Percentiles rank a stretch among this genome's conserved stretches.
These are phyloP conservation scores for Litoditis marina DNA, from an alignment of 2,888 invertebrate species.

Conservation along the genomic window DNA sequence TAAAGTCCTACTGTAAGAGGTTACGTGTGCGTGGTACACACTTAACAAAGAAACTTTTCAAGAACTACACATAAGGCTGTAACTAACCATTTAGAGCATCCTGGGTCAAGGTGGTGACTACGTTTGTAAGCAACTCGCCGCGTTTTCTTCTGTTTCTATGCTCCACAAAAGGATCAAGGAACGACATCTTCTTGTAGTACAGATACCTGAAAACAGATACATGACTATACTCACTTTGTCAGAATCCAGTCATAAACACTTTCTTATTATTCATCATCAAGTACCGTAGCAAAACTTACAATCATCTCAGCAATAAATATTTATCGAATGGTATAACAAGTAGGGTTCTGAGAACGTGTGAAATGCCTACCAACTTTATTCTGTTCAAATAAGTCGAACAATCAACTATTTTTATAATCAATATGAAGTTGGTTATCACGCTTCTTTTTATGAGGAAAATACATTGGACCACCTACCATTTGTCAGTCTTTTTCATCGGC, in stretches of 20 bases:
- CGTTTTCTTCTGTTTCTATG: conserved; percentile 32
- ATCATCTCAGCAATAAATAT: no score
- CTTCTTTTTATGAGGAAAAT: not conserved
- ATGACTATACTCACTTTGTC: no score
- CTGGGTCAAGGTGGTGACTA: no score
- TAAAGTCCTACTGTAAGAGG: no score
- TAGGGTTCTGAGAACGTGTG: no score
- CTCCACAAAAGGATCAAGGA: conserved; percentile 38
- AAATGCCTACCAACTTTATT: no score
- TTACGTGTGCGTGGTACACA: no score
- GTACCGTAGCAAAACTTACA: not conserved
- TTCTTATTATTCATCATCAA: not conserved
- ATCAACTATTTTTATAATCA: not conserved
- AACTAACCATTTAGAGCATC: no score
- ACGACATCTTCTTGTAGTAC: conserved; percentile 35
- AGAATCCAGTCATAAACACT: not conserved
- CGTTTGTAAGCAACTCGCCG: conserved; percentile 14
- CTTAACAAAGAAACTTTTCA: no score
- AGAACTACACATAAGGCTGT: no score
- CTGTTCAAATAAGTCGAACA: no score
- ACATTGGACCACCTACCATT: conserved; percentile 23
- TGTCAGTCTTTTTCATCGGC: conserved; percentile 28
- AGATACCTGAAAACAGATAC: conserved; percentile 23
- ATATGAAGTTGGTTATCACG: not conserved
- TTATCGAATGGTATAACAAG: no score